A percentile compares a stretch with the other conserved stretches of the same genome.
Conservation (phyloP, 2,797 vertebrate species). For the Oryzias dopingdopingensis region DNA sequence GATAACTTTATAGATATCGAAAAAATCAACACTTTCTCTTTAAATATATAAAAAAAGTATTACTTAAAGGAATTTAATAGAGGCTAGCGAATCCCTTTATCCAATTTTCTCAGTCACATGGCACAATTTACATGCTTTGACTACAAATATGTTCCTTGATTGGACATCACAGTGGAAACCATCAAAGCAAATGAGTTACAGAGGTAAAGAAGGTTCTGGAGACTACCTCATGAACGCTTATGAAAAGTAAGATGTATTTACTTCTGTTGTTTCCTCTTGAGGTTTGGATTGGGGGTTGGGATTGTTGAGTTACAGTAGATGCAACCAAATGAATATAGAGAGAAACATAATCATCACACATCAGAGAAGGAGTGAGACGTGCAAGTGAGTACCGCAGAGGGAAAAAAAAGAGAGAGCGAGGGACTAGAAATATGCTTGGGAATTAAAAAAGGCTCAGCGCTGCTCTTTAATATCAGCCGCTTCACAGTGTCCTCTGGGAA, state of each 20-base stretch:
- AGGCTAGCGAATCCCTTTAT: no score
- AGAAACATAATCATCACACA: slow-evolving; percentile 52
- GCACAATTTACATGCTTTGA: no score
- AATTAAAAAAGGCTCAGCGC: slow-evolving; percentile 82
- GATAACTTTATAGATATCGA: no score
- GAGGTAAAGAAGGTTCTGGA: slow-evolving; percentile 37
- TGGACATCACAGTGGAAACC: not conserved
- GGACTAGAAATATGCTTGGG: slow-evolving; percentile 77
- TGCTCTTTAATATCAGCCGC: slow-evolving; percentile 78
- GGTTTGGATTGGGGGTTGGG: slow-evolving; percentile 17
- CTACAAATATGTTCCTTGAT: no score
- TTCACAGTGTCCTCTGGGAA: slow-evolving; percentile 75
- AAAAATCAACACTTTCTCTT: no score
- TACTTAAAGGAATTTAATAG: no score
- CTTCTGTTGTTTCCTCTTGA: slow-evolving; percentile 61
- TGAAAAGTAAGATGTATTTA: slow-evolving; percentile 64
- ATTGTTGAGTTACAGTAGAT: slow-evolving; percentile 37
- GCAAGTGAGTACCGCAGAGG: slow-evolving; percentile 34
- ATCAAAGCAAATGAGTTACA: slow-evolving; percentile 2
- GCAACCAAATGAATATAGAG: slow-evolving; percentile 63
- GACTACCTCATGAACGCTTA: slow-evolving; percentile 56
- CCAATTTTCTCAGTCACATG: no score
- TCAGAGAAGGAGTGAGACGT: slow-evolving; percentile 42
- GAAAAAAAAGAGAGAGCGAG: slow-evolving; percentile 41
- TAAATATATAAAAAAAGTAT: no score